A percentile compares a stretch with the other conserved stretches of the same genome.
Conservation (phyloP, 92 coral and sea anemone species). For the Phenganax subtilis region DNA sequence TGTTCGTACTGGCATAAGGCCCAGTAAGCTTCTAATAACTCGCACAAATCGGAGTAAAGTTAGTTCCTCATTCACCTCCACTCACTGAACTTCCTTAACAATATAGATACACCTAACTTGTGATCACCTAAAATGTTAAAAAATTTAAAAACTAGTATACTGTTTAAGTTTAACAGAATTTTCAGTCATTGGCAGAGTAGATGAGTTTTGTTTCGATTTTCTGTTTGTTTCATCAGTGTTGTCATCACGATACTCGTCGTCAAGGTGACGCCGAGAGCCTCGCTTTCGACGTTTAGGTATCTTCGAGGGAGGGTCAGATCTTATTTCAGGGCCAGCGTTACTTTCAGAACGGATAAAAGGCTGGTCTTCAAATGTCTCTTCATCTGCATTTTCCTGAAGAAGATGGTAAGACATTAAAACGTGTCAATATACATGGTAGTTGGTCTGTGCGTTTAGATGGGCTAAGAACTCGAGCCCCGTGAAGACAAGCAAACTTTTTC, state of each 20-base stretch:
- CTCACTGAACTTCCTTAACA: background rate
- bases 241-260: slow-evolving; percentile 21
- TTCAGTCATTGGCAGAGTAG: slow-evolving; percentile 14
- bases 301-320: slow-evolving; percentile 36
- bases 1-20: no score
- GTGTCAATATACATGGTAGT: background rate
- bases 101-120: background rate
- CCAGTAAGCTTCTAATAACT: no score
- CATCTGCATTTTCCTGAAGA: slow-evolving; percentile 26
- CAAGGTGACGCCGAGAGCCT: slow-evolving; percentile 35
- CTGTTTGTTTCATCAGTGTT: slow-evolving; percentile 15
- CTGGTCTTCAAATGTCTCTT: slow-evolving; percentile 12
- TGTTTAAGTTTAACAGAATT: slow-evolving; percentile 21
- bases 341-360: slow-evolving; percentile 19
- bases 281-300: slow-evolving; percentile 36
- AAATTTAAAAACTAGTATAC: slow-evolving; percentile 16
- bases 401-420: background rate
- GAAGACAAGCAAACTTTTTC: no score
- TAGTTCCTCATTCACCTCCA: no score
- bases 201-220: slow-evolving; percentile 10
- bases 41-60: no score
- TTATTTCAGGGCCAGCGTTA: slow-evolving; percentile 29
- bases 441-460: background rate
- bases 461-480: no score
- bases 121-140: background rate